Evolutionary conservation across 2,888 invertebrate genomes (phyloP).

Genomic region (Limnephilus rhombicus): DNA sequence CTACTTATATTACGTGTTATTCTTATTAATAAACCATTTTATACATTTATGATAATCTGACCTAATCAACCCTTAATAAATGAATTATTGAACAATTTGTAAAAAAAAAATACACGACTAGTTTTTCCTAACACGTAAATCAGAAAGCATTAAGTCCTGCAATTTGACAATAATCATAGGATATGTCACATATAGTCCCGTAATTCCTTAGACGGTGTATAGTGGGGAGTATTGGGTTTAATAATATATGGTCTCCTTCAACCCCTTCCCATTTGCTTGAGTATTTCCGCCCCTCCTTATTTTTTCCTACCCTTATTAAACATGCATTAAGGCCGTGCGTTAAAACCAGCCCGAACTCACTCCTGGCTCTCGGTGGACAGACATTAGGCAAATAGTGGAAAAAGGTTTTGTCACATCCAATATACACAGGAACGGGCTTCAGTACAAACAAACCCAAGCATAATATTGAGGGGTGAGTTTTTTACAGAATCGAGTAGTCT

Average conservation of each 20-base stretch:
- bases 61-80: no score
- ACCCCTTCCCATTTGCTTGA: constrained; percentile 17
- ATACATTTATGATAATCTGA: no score
- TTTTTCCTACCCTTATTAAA: constrained; percentile 48
- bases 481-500: background rate
- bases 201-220: background rate
- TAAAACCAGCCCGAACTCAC: constrained; percentile 9
- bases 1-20: no score
- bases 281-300: constrained; percentile 15
- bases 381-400: constrained; percentile 22
- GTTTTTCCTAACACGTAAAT: background rate
- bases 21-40: no score
- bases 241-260: background rate
- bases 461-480: background rate
- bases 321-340: constrained; percentile 46
- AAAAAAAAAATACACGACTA: background rate
- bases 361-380: background rate
- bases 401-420: background rate
- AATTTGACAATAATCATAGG: background rate
- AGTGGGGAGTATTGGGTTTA: background rate
- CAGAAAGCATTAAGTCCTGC: background rate
- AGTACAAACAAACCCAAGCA: background rate
- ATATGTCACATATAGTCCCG: background rate
- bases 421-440: background rate
- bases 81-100: no score